Percentiles rank a stretch among this genome's conserved stretches.
phyloP scores from a whole-genome alignment of 2,888 invertebrate species.

The Andrena camellia region DNA sequence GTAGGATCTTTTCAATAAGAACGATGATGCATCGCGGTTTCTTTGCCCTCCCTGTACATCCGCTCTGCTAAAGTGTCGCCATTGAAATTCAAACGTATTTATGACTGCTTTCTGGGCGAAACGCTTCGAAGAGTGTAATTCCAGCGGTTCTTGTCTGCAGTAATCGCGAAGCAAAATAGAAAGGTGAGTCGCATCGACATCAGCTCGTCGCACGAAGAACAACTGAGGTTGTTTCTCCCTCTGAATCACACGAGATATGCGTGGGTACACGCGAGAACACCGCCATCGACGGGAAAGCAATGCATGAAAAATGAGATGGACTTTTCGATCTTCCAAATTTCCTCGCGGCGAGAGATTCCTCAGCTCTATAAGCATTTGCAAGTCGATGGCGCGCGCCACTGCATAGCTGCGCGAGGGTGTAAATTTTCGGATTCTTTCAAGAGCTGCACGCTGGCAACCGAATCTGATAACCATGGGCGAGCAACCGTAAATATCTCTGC shows the following conservation, averaged over 20 bases:
- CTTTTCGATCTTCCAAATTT: constrained; percentile 35
- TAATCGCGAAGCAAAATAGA: too few relatives aligned
- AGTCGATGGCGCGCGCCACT: constrained; percentile 41
- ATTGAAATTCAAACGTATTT: constrained; percentile 40
- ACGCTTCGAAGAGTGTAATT: background rate
- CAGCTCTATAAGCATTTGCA: constrained; percentile 53
- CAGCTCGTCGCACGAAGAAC: background rate
- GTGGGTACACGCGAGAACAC: background rate
- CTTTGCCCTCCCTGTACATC: background rate
- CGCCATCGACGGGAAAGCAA: background rate
- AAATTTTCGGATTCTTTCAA: constrained; percentile 33
- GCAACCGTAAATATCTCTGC: constrained; percentile 23
- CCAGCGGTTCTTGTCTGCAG: too few relatives aligned
- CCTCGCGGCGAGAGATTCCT: background rate
- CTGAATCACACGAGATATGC: too few relatives aligned
- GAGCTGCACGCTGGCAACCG: background rate
- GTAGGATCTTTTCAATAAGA: constrained; percentile 14
- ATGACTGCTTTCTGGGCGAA: background rate
- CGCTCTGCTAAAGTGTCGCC: background rate
- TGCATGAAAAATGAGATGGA: constrained; percentile 42
- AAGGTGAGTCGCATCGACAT: too few relatives aligned
- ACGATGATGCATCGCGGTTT: constrained; percentile 18
- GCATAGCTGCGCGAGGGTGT: background rate
- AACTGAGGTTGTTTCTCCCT: background rate
- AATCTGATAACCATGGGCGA: constrained; percentile 14